Percentiles rank a stretch among this genome's conserved stretches.
These are phyloP conservation scores for Anoplophora glabripennis DNA, from an alignment of 1,140 invertebrate genomes.

Conservation along the genomic window DNA sequence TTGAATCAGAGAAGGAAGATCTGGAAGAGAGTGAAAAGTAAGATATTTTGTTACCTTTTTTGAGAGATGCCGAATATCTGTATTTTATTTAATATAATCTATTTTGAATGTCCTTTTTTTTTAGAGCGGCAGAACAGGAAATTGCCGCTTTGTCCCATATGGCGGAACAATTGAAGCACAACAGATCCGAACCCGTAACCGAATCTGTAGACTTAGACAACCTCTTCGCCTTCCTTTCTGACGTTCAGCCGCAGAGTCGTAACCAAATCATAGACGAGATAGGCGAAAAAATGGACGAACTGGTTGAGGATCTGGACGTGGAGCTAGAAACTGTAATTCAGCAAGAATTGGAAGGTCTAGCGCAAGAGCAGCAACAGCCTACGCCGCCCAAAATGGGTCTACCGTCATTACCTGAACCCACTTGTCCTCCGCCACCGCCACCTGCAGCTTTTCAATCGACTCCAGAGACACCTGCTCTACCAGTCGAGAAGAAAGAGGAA, in stretches of 20 bases:
- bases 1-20: slow-evolving; percentile 28
- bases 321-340: slow-evolving; percentile 65
- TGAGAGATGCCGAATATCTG: not conserved
- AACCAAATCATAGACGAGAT: slow-evolving; percentile 75
- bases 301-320: slow-evolving; percentile 75
- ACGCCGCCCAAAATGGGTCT: slow-evolving; percentile 49
- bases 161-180: slow-evolving; percentile 72
- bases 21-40: slow-evolving; percentile 56
- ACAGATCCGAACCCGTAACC: slow-evolving; percentile 53
- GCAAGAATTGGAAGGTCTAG: slow-evolving; percentile 53
- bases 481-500: slow-evolving; percentile 41
- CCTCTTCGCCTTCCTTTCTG: slow-evolving; percentile 88
- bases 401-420: slow-evolving; percentile 71
- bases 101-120: slow-evolving; percentile 44
- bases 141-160: slow-evolving; percentile 71
- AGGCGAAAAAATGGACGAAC: slow-evolving; percentile 76
- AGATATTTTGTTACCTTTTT: slow-evolving; percentile 23
- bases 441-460: slow-evolving; percentile 49
- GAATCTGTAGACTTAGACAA: slow-evolving; percentile 86
- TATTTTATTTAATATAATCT: slow-evolving; percentile 1
- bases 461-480: slow-evolving; percentile 42
- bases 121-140: slow-evolving; percentile 71
- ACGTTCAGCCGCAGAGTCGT: slow-evolving; percentile 64
- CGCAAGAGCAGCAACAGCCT: slow-evolving; percentile 41
- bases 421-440: slow-evolving; percentile 68